Conservation (phyloP, 2,113 vertebrate species). For the Rhabdornis inornatus region DNA sequence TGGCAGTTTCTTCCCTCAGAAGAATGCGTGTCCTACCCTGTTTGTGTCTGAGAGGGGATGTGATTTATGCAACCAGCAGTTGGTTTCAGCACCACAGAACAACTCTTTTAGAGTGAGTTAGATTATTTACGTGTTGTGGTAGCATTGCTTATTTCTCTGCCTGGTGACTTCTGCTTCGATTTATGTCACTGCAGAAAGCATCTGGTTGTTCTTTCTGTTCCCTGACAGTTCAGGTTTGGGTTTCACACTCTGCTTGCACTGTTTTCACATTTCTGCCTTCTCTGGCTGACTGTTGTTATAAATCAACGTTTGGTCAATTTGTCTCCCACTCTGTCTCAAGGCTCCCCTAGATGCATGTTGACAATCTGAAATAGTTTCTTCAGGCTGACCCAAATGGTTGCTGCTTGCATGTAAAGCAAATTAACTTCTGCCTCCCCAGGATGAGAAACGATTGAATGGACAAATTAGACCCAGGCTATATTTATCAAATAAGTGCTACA, state of each 20-base stretch:
- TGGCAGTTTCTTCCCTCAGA: background rate
- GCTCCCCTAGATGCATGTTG: background rate
- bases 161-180: constrained; percentile 47
- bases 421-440: background rate
- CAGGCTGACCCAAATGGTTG: background rate
- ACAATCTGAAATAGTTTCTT: background rate
- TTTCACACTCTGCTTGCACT: constrained; percentile 37
- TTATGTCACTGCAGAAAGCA: constrained; percentile 57
- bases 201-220: constrained; percentile 35
- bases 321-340: background rate
- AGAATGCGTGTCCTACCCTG: background rate
- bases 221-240: constrained; percentile 49
- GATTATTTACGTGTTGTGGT: constrained; percentile 39
- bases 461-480: background rate
- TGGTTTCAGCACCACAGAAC: constrained; percentile 21
- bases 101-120: constrained; percentile 22
- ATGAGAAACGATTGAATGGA: background rate
- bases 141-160: constrained; percentile 21
- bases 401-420: background rate
- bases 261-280: constrained; percentile 28
- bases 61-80: constrained; percentile 24
- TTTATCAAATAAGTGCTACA: background rate
- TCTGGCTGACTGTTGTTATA: constrained; percentile 29
- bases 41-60: background rate
- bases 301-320: constrained; percentile 45